A percentile compares a stretch with the other conserved stretches of the same genome.
These are phyloP conservation scores for Chironomus striatipennis DNA, from an alignment of 1,140 invertebrate genomes.

Conservation along the genomic window DNA sequence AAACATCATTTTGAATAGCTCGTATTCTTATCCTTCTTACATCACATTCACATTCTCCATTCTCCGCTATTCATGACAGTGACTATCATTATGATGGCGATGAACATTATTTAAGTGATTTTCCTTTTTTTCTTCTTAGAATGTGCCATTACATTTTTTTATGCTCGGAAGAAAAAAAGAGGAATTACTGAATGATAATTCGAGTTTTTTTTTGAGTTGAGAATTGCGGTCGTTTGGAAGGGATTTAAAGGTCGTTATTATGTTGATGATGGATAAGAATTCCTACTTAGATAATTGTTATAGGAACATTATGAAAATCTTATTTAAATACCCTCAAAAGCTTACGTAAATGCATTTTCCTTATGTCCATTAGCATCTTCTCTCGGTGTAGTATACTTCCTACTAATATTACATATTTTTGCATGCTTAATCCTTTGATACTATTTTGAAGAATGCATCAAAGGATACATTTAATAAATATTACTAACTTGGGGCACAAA, in stretches of 20 bases:
- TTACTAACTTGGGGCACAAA: too few relatives aligned
- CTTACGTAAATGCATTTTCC: too few relatives aligned
- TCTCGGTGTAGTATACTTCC: too few relatives aligned
- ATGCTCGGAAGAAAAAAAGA: neutral
- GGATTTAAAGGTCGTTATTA: neutral
- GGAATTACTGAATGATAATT: conserved; percentile 8
- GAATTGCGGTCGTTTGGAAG: neutral
- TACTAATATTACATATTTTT: too few relatives aligned
- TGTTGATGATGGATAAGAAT: neutral
- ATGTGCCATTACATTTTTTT: neutral
- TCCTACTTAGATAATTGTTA: neutral
- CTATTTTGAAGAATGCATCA: too few relatives aligned
- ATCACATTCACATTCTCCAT: neutral
- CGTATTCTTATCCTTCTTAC: neutral
- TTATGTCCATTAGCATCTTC: too few relatives aligned
- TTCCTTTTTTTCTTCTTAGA: neutral
- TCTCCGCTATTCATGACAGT: neutral
- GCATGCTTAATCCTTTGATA: too few relatives aligned
- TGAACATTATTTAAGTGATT: conserved; percentile 14
- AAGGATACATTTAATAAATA: too few relatives aligned
- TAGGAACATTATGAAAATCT: neutral
- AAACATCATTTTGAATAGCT: neutral
- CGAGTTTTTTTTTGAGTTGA: neutral
- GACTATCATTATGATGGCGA: neutral
- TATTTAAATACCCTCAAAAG: too few relatives aligned